These are phyloP conservation scores for Drosophila yooni DNA, from an alignment of 2,888 invertebrate species.

Conservation along the genomic window DNA sequence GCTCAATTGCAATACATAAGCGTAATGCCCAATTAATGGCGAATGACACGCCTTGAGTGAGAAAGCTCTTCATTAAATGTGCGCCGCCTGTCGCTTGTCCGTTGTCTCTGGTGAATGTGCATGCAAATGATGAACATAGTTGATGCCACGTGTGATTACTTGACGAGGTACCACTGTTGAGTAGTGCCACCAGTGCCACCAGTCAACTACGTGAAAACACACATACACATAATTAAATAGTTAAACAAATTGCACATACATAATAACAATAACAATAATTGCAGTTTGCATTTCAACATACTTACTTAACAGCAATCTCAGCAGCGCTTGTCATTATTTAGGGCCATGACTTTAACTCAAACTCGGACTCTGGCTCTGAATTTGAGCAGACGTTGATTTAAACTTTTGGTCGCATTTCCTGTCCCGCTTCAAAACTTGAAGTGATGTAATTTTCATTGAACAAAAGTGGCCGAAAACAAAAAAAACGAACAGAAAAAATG, in stretches of 20 bases:
- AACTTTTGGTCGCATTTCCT: slow-evolving; percentile 60
- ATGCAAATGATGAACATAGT: slow-evolving; percentile 37
- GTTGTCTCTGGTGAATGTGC: slow-evolving; percentile 6
- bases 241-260: slow-evolving; percentile 47
- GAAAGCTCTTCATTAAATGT: slow-evolving; percentile 60
- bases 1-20: slow-evolving; percentile 41
- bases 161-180: background rate
- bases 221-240: slow-evolving; percentile 11
- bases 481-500: slow-evolving; percentile 40
- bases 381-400: slow-evolving; percentile 23
- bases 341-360: slow-evolving; percentile 18
- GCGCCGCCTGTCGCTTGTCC: slow-evolving; percentile 42
- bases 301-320: slow-evolving; percentile 26
- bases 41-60: slow-evolving; percentile 50
- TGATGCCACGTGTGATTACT: slow-evolving; percentile 11
- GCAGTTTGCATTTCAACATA: slow-evolving; percentile 68
- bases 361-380: background rate
- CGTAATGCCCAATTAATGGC: slow-evolving; percentile 66
- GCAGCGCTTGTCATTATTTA: slow-evolving; percentile 31
- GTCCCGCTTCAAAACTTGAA: slow-evolving; percentile 52
- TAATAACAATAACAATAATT: slow-evolving; percentile 57
- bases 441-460: slow-evolving; percentile 70
- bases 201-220: slow-evolving; percentile 7
- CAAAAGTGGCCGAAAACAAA: slow-evolving; percentile 61
- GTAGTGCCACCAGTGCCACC: background rate